These are phyloP conservation scores for Premnoplex brunnescens DNA, from an alignment of 2,797 vertebrate species.

Conservation along the genomic window DNA sequence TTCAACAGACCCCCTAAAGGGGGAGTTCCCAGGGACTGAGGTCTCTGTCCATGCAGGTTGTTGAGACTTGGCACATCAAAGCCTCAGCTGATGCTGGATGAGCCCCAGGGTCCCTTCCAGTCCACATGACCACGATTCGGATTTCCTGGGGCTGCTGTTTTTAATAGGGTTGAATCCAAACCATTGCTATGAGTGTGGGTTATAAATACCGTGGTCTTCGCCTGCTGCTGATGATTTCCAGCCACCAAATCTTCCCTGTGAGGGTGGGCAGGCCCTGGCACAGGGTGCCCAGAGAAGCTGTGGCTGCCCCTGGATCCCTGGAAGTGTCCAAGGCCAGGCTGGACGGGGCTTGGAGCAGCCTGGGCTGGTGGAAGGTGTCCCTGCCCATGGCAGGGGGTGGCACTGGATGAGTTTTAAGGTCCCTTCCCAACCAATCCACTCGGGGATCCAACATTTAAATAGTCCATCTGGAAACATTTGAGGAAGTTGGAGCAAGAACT, in stretches of 20 bases:
- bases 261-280: not conserved
- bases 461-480: not conserved
- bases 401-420: not conserved
- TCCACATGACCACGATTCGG: rapidly evolving
- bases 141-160: not conserved
- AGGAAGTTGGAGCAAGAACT: not conserved
- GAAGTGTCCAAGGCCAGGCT: rapidly evolving
- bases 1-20: rapidly evolving
- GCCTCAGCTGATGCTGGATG: not conserved
- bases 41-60: not conserved
- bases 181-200: not conserved
- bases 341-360: not conserved
- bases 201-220: not conserved
- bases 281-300: rapidly evolving
- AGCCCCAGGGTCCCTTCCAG: not conserved
- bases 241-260: not conserved
- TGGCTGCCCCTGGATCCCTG: not conserved
- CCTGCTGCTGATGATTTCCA: not conserved
- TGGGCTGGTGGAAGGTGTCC: not conserved
- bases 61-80: not conserved
- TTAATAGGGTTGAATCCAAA: not conserved
- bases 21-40: not conserved
- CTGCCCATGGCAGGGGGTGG: not conserved
- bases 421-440: not conserved
- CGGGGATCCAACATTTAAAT: rapidly evolving